Conservation (phyloP, 2,113 vertebrate genomes). For the Rattus rattus region DNA sequence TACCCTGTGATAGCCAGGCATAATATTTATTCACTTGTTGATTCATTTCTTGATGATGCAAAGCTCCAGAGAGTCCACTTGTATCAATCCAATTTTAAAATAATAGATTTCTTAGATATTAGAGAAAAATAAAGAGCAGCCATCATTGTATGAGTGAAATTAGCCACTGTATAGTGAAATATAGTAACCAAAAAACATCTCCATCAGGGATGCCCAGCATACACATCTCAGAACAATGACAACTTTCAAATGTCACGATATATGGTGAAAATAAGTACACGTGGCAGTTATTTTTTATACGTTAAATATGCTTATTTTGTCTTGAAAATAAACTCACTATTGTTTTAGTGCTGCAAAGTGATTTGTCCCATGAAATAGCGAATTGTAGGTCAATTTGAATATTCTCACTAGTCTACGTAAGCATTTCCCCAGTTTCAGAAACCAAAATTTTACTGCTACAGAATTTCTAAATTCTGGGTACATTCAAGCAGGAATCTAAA, state of each 20-base stretch:
- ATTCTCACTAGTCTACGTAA: background rate
- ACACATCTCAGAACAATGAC: background rate
- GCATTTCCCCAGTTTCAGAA: background rate
- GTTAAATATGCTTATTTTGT: background rate
- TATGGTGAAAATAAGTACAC: background rate
- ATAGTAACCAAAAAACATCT: background rate
- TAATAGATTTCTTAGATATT: background rate
- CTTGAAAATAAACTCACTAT: background rate
- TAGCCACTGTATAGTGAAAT: background rate
- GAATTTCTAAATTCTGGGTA: conserved; percentile 39
- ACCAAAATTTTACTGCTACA: conserved; percentile 30
- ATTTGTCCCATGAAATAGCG: conserved; percentile 36
- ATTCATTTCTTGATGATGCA: background rate
- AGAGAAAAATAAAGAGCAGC: background rate
- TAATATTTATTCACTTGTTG: background rate
- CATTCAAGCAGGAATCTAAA: background rate
- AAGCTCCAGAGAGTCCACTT: background rate
- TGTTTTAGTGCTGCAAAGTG: background rate
- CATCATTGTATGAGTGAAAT: background rate
- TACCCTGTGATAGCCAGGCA: background rate
- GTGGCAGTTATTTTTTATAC: background rate
- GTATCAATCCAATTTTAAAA: background rate
- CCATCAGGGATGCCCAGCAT: background rate
- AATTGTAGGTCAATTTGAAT: conserved; percentile 24
- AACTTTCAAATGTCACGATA: background rate